Conservation (phyloP, 2,888 invertebrate genomes). For the Schizotus pectinicornis region DNA sequence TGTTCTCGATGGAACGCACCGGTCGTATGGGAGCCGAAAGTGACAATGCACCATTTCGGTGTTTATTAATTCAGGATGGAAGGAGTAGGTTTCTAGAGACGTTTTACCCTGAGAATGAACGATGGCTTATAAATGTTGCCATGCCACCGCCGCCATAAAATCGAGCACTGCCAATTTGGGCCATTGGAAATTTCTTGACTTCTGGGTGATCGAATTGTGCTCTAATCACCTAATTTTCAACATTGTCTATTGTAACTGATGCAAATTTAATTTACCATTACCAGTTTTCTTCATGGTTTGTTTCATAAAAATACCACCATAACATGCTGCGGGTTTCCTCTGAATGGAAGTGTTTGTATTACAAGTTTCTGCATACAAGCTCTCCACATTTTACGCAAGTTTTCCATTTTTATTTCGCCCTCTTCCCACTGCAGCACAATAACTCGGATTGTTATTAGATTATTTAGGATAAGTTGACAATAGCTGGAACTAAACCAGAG, state of each 20-base stretch:
- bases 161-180: too few relatives aligned
- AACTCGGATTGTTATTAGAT: conserved; percentile 1
- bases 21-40: conserved; percentile 26
- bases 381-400: background rate
- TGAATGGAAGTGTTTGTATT: conserved; percentile 4
- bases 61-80: conserved; percentile 47
- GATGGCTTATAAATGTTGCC: too few relatives aligned
- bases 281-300: background rate
- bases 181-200: too few relatives aligned
- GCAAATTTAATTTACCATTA: conserved; percentile 3
- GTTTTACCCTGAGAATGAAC: too few relatives aligned
- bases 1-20: conserved; percentile 4
- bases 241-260: background rate
- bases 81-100: background rate
- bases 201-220: too few relatives aligned
- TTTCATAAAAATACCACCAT: background rate
- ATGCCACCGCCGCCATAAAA: too few relatives aligned
- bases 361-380: background rate
- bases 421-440: background rate
- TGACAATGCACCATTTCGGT: conserved; percentile 31
- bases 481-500: background rate
- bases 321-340: background rate
- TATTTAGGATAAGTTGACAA: background rate
- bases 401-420: background rate
- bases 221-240: too few relatives aligned